Base-by-base conservation (phyloP, 1,140 invertebrate genomes). In the Heliconius nattereri region DNA sequence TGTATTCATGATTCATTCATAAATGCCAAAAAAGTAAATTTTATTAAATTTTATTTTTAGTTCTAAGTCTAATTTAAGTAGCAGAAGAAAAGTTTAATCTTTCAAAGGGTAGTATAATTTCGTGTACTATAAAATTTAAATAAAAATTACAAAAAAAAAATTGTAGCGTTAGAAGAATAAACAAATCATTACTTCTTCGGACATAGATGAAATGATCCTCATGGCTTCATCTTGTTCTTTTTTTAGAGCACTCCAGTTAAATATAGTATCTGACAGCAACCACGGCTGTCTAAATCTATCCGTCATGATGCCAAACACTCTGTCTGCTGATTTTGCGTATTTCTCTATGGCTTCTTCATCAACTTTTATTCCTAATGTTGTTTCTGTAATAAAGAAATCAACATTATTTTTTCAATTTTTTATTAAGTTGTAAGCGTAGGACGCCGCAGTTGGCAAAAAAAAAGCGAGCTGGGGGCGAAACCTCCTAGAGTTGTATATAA, bases 201-300 rank as follows among this genome's bases (percentile, higher is more conserved):
- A 84, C 70, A 86, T 71, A 37, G 75, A 70, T 75, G 73, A 79
- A 13, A 87, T 78, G 5, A 81, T 74, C 26, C 80, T 79, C n/a
- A 84, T 40, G 16, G 78, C 60, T 37, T 82, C 75, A 60, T 86
- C 83, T 8, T 85, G 85, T 32, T 79, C 76, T 37, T 78, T 85
- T 75, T 86, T 84, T 16, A 82, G 26, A 3, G 79, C 76, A 26
- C 79, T 79, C 20, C 76, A 76, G 26, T 75, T 82, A 35, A 80
- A 87, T 20, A 85, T 80, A 1, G 79, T 49, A 20, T 85, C 80
- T 19, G 78, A 73, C 23, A 83, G 70, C 11, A 85, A 66, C 83
- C 81, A 87, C 29, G 82, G 77, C 2, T 81, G 57, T 32, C 75
- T 78, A n/a, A 85, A 81, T 11, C 85, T 81, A 13, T 57, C 71